A percentile compares a stretch with the other conserved stretches of the same genome.
phyloP scores from a whole-genome alignment of 2,113 vertebrate genomes.

The Mandrillus leucophaeus region DNA sequence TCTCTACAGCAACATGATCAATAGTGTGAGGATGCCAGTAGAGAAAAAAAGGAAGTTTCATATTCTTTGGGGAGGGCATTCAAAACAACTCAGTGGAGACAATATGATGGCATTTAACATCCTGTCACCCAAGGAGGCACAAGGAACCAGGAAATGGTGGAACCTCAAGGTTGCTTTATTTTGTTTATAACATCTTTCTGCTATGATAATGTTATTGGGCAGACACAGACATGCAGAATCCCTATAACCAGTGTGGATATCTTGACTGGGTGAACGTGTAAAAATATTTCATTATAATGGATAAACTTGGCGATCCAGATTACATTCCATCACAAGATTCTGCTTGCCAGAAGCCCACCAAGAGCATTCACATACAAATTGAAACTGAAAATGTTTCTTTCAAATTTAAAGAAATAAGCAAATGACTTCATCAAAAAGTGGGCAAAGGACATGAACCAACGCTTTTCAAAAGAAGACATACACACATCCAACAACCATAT shows the following conservation, averaged over 20 bases:
- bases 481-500: too few relatives aligned
- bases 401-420: too few relatives aligned
- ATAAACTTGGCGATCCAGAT: constrained; percentile 40
- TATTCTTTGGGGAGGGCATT: constrained; percentile 88
- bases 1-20: constrained; percentile 91
- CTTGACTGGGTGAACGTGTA: constrained; percentile 84
- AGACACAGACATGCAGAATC: constrained; percentile 88
- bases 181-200: constrained; percentile 85
- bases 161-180: constrained; percentile 70
- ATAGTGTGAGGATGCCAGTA: constrained; percentile 88
- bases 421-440: too few relatives aligned
- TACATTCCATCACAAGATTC: constrained; percentile 90
- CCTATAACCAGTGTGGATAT: constrained; percentile 89
- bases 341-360: constrained; percentile 90
- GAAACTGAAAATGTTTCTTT: constrained; percentile 88
- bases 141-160: constrained; percentile 89
- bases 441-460: too few relatives aligned
- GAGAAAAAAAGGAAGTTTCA: constrained; percentile 93
- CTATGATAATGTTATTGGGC: constrained; percentile 87
- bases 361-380: constrained; percentile 92
- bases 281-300: background rate
- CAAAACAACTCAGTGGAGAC: constrained; percentile 88
- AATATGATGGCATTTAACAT: constrained; percentile 89
- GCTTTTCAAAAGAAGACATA: too few relatives aligned
- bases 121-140: constrained; percentile 81